Evolutionary conservation across 2,797 vertebrate species (phyloP).

Genomic region (Pseudochirops cupreus): DNA sequence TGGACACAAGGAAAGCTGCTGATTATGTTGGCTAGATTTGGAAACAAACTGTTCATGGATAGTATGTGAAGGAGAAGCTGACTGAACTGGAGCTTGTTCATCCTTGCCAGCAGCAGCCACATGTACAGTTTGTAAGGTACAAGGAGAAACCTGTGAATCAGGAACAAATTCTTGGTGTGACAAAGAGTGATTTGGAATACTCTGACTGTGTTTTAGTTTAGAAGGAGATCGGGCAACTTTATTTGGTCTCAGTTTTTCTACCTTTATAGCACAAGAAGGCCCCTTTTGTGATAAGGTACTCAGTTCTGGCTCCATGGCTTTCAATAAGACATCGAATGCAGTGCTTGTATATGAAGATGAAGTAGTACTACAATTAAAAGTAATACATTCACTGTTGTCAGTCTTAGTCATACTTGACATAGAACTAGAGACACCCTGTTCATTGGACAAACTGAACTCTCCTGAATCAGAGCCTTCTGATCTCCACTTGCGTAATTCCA

Average conservation of each 20-base stretch:
- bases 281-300: slow-evolving; percentile 93
- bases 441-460: slow-evolving; percentile 68
- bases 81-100: slow-evolving; percentile 84
- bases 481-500: slow-evolving; percentile 83
- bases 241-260: slow-evolving; percentile 89
- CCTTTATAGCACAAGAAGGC: slow-evolving; percentile 85
- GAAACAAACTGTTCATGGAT: slow-evolving; percentile 76
- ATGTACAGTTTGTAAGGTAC: slow-evolving; percentile 84
- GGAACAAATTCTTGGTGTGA: slow-evolving; percentile 88
- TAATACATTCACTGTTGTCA: slow-evolving; percentile 85
- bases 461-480: slow-evolving; percentile 79
- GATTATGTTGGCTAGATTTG: slow-evolving; percentile 81
- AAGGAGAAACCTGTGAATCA: slow-evolving; percentile 88
- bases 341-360: slow-evolving; percentile 89
- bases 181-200: slow-evolving; percentile 85
- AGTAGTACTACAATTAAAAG: slow-evolving; percentile 80
- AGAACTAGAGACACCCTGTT: slow-evolving; percentile 74
- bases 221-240: slow-evolving; percentile 84
- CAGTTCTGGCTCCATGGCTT: slow-evolving; percentile 99
- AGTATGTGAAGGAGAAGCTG: slow-evolving; percentile 79
- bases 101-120: slow-evolving; percentile 81
- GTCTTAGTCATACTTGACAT: slow-evolving; percentile 83
- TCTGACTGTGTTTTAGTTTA: slow-evolving; percentile 84
- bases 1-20: slow-evolving; percentile 83
- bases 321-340: slow-evolving; percentile 96